Evolutionary conservation across 2,888 invertebrate species (phyloP).

Genomic region (Strigamia maritima): DNA sequence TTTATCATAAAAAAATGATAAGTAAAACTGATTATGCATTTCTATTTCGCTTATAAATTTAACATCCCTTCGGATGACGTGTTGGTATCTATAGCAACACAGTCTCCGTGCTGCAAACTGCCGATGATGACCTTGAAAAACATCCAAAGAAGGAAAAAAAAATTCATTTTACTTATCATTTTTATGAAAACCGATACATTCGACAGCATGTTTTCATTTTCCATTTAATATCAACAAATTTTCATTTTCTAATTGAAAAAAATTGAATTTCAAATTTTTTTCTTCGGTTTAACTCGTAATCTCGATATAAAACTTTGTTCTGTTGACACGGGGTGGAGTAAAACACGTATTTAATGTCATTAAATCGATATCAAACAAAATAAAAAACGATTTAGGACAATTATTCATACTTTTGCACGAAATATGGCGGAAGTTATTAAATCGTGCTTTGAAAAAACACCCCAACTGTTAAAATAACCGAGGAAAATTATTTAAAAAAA

Average conservation of each 20-base stretch:
- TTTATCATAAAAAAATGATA: too few species aligned
- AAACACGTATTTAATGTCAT: background rate
- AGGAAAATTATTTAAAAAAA: background rate
- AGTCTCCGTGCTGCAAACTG: background rate
- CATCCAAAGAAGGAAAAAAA: background rate
- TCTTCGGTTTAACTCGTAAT: background rate
- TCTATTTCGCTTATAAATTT: too few species aligned
- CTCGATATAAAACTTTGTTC: too few species aligned
- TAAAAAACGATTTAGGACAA: background rate
- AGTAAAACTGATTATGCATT: too few species aligned
- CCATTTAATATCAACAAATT: too few species aligned
- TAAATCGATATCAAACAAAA: background rate
- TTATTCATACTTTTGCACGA: background rate
- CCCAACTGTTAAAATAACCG: background rate
- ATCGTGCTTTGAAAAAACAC: background rate
- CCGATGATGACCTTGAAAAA: background rate
- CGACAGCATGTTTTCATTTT: too few species aligned
- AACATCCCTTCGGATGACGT: background rate
- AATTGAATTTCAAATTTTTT: background rate
- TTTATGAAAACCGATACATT: too few species aligned
- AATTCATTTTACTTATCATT: background rate
- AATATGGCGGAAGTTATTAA: conserved; percentile 1
- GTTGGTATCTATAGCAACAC: background rate
- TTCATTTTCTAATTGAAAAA: background rate
- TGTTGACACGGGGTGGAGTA: too few species aligned